Evolutionary conservation across 2,888 invertebrate genomes (phyloP), one percentile per base, ranked within the genome.

Genomic region (Zaprionus obscuricornis): DNA sequence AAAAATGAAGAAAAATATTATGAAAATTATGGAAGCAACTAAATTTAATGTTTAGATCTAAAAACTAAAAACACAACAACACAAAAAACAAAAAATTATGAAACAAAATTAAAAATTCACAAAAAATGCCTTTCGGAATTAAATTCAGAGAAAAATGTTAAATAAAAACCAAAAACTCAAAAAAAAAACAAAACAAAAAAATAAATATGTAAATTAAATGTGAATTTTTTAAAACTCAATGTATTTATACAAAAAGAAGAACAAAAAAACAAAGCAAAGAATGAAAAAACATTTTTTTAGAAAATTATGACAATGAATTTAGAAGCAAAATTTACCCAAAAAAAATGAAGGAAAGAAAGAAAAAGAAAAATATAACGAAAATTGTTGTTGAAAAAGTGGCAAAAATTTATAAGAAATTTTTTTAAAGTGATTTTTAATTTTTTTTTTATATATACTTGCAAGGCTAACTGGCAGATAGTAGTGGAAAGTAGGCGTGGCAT

Each of bases 61-160:
- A 64, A 51, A 26, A 59, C 43, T 42, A 62, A 54, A 31, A 34
- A 62, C 20, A 4, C 16, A 40, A 33, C 24, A 37, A 37, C 11
- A 39, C 11, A 50, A 20, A 55, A 58, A 57, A 52, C 63, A 65
- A 47, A 18, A 58, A n/a, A n/a, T n/a, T n/a, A n/a, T n/a, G n/a
- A 58, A 34, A 33, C 11, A 8, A 57, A 58, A 46, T 56, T 39
- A 60, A 62, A 69, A 72, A 83, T 64, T 82, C 78, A 85, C 85
- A 81, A 86, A 88, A 88, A 88, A 79, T 88, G 88, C 88, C 88
- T 88, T 88, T 88, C 85, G 88, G 88, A 88, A 88, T 88, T 74
- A 85, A 88, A 88, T 88, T 88, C 87, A 88, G 87, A 86, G 77
- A 78, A 60, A 56, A 64, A 39, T 46, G 52, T 26, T 55, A 50